Conservation (phyloP, 2,113 vertebrate genomes). For the Cinclus cinclus region DNA sequence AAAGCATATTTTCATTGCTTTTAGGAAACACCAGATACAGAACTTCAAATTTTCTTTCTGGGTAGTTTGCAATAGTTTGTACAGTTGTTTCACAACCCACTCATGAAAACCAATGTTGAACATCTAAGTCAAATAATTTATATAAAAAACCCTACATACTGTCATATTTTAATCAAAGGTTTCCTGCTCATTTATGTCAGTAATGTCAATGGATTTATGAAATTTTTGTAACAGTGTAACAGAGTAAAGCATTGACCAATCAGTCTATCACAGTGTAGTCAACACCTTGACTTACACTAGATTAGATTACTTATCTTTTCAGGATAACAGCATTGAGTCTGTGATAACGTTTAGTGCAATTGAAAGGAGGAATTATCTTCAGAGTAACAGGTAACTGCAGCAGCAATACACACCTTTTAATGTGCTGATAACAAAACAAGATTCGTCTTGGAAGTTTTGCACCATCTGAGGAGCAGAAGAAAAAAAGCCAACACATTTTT, state of each 20-base stretch:
- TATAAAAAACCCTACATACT: background rate
- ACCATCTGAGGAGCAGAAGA: constrained; percentile 84
- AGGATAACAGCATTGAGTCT: background rate
- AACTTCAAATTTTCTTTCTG: background rate
- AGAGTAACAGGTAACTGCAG: background rate
- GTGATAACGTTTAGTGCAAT: background rate
- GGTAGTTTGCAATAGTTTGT: background rate
- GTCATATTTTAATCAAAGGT: background rate
- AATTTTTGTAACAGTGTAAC: background rate
- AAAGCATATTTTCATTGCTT: background rate
- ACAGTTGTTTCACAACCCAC: background rate
- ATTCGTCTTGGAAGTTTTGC: constrained; percentile 91
- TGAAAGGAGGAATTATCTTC: background rate
- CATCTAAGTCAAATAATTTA: background rate
- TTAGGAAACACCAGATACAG: background rate
- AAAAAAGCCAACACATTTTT: constrained; percentile 10
- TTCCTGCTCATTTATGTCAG: background rate
- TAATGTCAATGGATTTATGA: background rate
- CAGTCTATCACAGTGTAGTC: background rate
- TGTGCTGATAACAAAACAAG: constrained; percentile 88
- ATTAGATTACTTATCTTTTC: constrained; percentile 18
- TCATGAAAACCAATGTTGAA: background rate
- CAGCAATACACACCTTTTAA: constrained; percentile 81
- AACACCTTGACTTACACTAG: background rate
- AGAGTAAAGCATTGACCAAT: background rate